phyloP scores from a whole-genome alignment of 2,888 invertebrate genomes.

The Drosophila kuntzei region DNA sequence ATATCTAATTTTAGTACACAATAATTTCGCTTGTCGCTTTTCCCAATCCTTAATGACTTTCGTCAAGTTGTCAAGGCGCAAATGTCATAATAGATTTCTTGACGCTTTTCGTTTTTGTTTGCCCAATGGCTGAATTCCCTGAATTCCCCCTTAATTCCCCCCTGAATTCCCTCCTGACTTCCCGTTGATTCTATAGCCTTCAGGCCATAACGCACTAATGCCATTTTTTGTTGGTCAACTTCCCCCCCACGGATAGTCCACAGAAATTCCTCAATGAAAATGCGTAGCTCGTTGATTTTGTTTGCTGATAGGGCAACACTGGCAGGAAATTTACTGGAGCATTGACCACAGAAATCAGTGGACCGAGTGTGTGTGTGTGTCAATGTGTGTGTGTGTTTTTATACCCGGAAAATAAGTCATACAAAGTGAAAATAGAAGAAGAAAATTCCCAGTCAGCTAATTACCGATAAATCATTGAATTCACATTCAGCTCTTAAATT shows the following conservation, averaged over 20 bases:
- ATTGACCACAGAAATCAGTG: constrained; percentile 1
- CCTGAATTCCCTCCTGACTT: neutral
- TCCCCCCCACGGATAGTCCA: neutral
- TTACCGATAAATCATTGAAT: constrained; percentile 55
- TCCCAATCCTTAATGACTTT: constrained; percentile 74
- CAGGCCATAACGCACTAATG: constrained; percentile 30
- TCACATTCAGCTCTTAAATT: neutral
- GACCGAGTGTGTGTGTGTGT: neutral
- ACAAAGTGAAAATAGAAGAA: neutral
- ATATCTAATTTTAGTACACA: constrained; percentile 53
- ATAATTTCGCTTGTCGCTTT: constrained; percentile 33
- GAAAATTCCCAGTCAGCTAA: constrained; percentile 45
- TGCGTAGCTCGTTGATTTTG: constrained; percentile 60
- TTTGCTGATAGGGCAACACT: constrained; percentile 57
- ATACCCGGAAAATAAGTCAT: constrained; percentile 2
- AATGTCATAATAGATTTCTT: constrained; percentile 80
- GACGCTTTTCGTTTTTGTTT: constrained; percentile 63
- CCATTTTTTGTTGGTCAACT: constrained; percentile 32
- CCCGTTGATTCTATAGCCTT: neutral
- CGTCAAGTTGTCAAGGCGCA: constrained; percentile 75
- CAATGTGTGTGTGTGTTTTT: neutral
- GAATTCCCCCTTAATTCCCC: neutral
- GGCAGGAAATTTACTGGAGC: constrained; percentile 11
- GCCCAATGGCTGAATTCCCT: constrained; percentile 2
- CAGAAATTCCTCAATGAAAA: constrained; percentile 22